Base-by-base conservation (phyloP, 2,113 vertebrate species). In the Chamaetylas fuelleborni region DNA sequence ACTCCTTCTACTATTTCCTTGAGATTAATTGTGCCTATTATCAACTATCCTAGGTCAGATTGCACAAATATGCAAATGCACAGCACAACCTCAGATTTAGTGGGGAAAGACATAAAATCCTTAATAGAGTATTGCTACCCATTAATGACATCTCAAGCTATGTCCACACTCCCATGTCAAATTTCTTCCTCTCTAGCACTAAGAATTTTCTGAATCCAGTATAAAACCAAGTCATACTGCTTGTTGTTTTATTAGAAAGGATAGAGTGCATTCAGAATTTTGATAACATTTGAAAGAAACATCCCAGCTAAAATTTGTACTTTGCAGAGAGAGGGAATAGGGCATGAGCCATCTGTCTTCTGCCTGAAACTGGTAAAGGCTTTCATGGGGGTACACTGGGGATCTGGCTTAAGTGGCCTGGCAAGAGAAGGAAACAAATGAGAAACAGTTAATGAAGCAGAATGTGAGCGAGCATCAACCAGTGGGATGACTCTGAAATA, bases 371-470 rank as follows among this genome's bases (percentile, higher is more conserved):
- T 33, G 50, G 64, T 64, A 76, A 45, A 53, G 69, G 48, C 36
- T 91, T 69, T 88, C 73, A 58, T 20, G 22, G 56, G 86, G 53
- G 36, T 76, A 34, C 61, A 57, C 57, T 58, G 67, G 83, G 50
- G 78, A 93, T 56, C 42, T 80, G 74, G 47, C 34, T 88, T 78
- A 93, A 86, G 57, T 25, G 11, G 60, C 71, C 51, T 94, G 88
- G 86, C 80, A 86, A 61, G 86, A 70, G 50, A 76, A 86, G 38
- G 81, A 88, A 92, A 93, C 64, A 90, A 94, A 94, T n/a, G 17
- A 76, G 43, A 60, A 65, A 74, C 60, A 91, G 74, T 53, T 95
- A 96, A 96, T 54, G 76, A 86, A 95, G 94, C 81, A 92, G 84
- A 93, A 95, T 80, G 47, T 65, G 76, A 93, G 71, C 2, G 10